Evolutionary conservation across 2,888 invertebrate genomes (phyloP).

Genomic region (Platycnemis pennipes): DNA sequence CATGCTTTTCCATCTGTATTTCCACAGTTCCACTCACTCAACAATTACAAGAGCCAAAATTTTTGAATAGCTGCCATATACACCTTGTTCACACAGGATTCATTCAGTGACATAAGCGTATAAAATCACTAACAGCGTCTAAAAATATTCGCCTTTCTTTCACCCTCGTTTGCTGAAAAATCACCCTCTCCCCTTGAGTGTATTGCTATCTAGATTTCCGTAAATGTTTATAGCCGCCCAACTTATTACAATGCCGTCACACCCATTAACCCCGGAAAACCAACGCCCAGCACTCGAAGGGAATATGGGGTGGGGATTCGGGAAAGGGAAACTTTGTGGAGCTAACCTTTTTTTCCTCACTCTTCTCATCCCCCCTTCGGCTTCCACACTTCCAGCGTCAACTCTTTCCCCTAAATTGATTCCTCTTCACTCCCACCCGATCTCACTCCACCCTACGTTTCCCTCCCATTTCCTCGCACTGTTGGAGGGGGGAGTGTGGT

Average conservation of each 20-base stretch:
- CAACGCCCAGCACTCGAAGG: background rate
- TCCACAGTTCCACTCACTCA: too few relatives aligned
- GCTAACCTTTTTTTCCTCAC: background rate
- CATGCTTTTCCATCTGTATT: too few relatives aligned
- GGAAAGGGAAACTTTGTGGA: background rate
- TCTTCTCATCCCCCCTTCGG: background rate
- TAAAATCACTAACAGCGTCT: background rate
- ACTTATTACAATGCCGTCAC: conserved; percentile 27
- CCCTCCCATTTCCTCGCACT: background rate
- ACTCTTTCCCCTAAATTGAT: conserved; percentile 23
- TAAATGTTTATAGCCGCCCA: conserved; percentile 7
- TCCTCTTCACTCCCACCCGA: background rate
- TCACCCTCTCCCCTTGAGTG: background rate
- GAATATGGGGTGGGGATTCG: background rate
- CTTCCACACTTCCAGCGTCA: background rate
- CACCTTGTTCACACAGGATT: background rate
- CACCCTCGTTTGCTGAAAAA: background rate
- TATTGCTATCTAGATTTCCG: background rate
- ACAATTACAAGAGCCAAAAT: too few relatives aligned
- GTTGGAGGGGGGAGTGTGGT: background rate
- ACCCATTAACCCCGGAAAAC: conserved; percentile 22
- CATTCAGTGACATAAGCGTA: background rate
- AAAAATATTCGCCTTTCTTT: background rate
- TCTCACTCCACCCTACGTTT: background rate
- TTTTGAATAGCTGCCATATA: too few relatives aligned